phyloP scores from a whole-genome alignment of 1,140 invertebrate genomes.

The Bombus confusus region DNA sequence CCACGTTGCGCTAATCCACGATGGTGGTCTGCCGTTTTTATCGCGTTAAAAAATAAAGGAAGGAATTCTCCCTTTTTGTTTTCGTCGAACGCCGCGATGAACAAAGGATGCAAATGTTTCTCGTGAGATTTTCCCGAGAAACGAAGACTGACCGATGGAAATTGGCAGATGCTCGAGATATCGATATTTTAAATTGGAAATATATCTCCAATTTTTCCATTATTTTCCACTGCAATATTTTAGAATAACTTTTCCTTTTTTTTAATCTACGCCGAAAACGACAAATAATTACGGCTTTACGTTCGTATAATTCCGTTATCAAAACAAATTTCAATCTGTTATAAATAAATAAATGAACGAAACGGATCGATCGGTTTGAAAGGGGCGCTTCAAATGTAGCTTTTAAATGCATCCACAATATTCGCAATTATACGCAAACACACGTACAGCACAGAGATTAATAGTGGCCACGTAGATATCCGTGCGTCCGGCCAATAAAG shows the following conservation, averaged over 20 bases:
- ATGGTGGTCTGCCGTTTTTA: conserved; percentile 15
- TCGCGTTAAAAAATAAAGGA: not conserved
- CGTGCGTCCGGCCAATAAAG: conserved; percentile 26
- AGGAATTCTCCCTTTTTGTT: not conserved
- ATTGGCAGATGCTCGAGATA: not conserved
- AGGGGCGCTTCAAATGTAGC: not conserved
- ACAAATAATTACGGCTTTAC: not conserved
- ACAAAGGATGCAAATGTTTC: conserved; percentile 16
- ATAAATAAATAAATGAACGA: not conserved
- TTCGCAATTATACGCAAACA: conserved; percentile 8
- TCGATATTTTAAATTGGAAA: not conserved
- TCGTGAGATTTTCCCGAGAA: not conserved
- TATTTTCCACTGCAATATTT: not conserved
- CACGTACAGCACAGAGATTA: conserved; percentile 12
- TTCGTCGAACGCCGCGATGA: not conserved
- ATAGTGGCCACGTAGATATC: conserved; percentile 14
- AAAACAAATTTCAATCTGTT: too few relatives aligned
- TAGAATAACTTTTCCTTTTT: too few relatives aligned
- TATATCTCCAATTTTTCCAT: not conserved
- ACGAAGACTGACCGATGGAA: not conserved
- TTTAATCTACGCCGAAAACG: not conserved
- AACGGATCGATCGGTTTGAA: not conserved
- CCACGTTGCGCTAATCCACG: conserved; percentile 41
- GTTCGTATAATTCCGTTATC: not conserved
- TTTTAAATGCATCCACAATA: conserved; percentile 4